Percentiles rank a stretch among this genome's conserved stretches.
These are phyloP conservation scores for Saiga tatarica DNA, from an alignment of 2,113 vertebrate genomes.

Conservation along the genomic window DNA sequence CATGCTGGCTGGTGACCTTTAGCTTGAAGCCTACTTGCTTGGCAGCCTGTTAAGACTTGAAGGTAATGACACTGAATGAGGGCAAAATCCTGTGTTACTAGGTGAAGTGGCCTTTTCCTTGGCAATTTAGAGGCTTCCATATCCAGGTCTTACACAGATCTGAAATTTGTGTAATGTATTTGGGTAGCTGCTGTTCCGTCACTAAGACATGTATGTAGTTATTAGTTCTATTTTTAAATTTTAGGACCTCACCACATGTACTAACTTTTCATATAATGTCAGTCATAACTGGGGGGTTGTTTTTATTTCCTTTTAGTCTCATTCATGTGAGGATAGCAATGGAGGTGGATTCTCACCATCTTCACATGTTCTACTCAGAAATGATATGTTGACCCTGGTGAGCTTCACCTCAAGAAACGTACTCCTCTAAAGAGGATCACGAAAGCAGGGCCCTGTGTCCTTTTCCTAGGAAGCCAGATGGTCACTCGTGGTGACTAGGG, in stretches of 20 bases:
- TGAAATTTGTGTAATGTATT: neutral
- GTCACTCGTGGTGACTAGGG: neutral
- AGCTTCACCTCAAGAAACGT: neutral
- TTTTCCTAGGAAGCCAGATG: neutral
- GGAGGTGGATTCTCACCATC: accelerated
- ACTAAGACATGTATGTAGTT: neutral
- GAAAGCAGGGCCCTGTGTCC: neutral
- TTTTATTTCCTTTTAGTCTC: neutral
- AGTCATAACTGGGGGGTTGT: accelerated
- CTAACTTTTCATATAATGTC: neutral
- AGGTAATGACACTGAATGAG: accelerated
- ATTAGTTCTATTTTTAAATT: neutral
- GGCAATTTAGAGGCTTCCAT: accelerated
- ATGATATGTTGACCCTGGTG: accelerated
- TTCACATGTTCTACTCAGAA: neutral
- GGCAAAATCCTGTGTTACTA: too few species aligned
- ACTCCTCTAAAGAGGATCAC: accelerated
- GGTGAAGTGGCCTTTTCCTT: neutral
- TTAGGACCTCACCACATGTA: neutral
- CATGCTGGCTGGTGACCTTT: neutral
- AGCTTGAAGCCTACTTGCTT: neutral
- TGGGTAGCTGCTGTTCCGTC: neutral
- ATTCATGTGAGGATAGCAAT: accelerated
- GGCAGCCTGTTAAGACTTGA: too few species aligned
- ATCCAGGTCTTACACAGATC: neutral